Evolutionary conservation across 30 jellyfish, hydroid and myxozoan genomes (phyloP).

Genomic region (Pseudorhiza aurosa): DNA sequence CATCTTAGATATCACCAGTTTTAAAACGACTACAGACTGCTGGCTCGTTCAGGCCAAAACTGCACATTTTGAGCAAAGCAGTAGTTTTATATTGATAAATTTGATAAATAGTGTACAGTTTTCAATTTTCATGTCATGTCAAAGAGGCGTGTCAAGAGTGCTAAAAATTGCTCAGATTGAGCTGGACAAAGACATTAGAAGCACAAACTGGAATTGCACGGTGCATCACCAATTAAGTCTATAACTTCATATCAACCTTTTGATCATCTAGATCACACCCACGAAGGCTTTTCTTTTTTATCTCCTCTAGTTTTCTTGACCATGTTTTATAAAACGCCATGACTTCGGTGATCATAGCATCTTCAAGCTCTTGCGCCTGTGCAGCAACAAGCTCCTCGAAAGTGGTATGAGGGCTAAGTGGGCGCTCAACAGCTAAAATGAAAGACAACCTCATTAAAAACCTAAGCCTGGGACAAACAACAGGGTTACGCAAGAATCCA

Average conservation of each 20-base stretch:
- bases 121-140: background rate
- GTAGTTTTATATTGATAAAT: too few relatives aligned
- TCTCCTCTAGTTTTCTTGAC: conserved; percentile 87
- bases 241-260: conserved; percentile 11
- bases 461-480: background rate
- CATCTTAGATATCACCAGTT: too few relatives aligned
- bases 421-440: conserved; percentile 74
- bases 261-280: conserved; percentile 73
- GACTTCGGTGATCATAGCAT: conserved; percentile 95
- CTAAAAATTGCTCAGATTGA: too few relatives aligned
- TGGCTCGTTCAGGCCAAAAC: too few relatives aligned
- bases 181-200: background rate
- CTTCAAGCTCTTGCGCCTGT: conserved; percentile 97
- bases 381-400: conserved; percentile 98
- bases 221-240: conserved; percentile 1
- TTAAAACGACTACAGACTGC: too few relatives aligned
- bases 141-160: too few relatives aligned
- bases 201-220: background rate
- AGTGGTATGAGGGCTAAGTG: conserved; percentile 97
- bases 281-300: conserved; percentile 77
- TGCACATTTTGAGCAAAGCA: too few relatives aligned
- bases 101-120: background rate
- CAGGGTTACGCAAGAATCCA: too few relatives aligned
- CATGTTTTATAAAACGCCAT: conserved; percentile 93
- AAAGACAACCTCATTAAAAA: background rate